These are phyloP conservation scores for Trichacis sp. DNA, from an alignment of 2,888 invertebrate species.

Conservation along the genomic window DNA sequence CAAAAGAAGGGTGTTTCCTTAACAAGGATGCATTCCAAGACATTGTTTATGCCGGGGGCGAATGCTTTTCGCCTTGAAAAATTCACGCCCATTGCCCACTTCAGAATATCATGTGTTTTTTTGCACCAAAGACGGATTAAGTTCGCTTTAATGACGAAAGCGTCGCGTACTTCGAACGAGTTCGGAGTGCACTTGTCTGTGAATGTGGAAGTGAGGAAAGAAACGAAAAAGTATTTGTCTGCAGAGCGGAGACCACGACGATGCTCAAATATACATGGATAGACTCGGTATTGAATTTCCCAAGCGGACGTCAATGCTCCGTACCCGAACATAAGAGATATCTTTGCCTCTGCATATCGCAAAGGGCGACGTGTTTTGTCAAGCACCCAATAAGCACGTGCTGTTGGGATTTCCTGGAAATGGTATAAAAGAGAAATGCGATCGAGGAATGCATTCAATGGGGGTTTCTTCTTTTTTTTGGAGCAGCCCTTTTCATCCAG, in stretches of 20 bases:
- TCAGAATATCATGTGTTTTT: not conserved
- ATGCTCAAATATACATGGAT: slow-evolving; percentile 62
- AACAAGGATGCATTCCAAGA: slow-evolving; percentile 27
- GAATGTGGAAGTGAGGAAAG: slow-evolving; percentile 13
- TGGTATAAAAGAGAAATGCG: slow-evolving; percentile 6
- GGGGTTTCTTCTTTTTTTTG: not conserved
- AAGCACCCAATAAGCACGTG: slow-evolving; percentile 13
- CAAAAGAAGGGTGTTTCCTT: slow-evolving; percentile 31
- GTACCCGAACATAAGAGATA: slow-evolving; percentile 49
- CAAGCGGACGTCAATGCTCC: slow-evolving; percentile 56
- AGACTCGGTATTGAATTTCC: slow-evolving; percentile 63
- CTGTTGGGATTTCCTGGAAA: slow-evolving; percentile 8
- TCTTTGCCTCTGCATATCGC: slow-evolving; percentile 37
- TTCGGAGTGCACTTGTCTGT: not conserved
- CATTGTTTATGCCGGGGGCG: slow-evolving; percentile 28
- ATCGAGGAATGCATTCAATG: slow-evolving; percentile 1
- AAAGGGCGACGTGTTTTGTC: slow-evolving; percentile 12
- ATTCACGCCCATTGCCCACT: not conserved
- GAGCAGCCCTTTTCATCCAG: not conserved
- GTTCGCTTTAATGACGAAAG: slow-evolving; percentile 3
- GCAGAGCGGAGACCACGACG: slow-evolving; percentile 33
- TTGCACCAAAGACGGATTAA: not conserved
- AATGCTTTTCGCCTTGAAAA: slow-evolving; percentile 3
- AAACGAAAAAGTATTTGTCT: slow-evolving; percentile 31
- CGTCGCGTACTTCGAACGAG: not conserved